Conservation (phyloP, 2,888 invertebrate genomes). For the Deroplatys truncata region DNA sequence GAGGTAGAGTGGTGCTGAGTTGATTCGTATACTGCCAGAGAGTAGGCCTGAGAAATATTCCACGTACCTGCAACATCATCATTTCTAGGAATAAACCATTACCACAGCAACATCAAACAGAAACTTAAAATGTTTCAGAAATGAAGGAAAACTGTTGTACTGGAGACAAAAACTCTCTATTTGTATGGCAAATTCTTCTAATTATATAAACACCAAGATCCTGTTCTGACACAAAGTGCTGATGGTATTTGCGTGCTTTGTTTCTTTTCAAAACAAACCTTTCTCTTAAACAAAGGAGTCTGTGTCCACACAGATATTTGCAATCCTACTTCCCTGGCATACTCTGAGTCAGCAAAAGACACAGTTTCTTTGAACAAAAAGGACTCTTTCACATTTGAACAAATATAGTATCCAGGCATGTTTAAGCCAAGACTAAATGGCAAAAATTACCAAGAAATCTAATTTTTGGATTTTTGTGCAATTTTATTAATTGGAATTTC, state of each 20-base stretch:
- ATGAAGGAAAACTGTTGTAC: not conserved
- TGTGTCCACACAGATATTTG: not conserved
- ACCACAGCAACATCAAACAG: not conserved
- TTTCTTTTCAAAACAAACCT: not conserved
- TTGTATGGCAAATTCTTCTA: not conserved
- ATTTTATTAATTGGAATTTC: too few relatives aligned
- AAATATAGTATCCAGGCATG: too few relatives aligned
- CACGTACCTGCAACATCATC: constrained; percentile 68
- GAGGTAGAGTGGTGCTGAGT: constrained; percentile 78
- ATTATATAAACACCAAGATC: not conserved
- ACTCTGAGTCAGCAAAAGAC: too few relatives aligned
- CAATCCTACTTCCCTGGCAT: not conserved
- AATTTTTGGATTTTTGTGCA: too few relatives aligned
- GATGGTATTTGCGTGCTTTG: not conserved
- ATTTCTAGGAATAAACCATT: not conserved
- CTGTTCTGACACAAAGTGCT: not conserved
- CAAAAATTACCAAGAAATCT: too few relatives aligned
- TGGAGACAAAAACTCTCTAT: not conserved
- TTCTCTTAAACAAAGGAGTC: not conserved
- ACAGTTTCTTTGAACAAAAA: too few relatives aligned
- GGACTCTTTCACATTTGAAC: too few relatives aligned
- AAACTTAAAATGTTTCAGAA: too few relatives aligned
- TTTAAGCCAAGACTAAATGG: too few relatives aligned
- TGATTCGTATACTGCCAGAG: constrained; percentile 84
- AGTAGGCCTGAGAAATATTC: constrained; percentile 88